Percentiles rank a stretch among this genome's conserved stretches.
phyloP scores from a whole-genome alignment of 2,113 vertebrate species.

The Piliocolobus tephrosceles region DNA sequence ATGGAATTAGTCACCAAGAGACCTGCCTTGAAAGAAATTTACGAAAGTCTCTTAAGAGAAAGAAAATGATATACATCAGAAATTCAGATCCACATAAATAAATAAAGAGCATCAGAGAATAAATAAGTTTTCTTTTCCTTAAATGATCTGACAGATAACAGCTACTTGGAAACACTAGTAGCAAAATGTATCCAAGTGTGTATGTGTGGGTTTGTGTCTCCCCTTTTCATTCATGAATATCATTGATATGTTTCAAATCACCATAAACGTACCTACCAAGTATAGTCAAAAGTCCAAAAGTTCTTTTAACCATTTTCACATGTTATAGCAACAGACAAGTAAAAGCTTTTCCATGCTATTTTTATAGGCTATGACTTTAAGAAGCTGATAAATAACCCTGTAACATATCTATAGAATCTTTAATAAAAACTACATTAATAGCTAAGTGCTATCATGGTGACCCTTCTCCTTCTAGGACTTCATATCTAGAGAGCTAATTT shows the following conservation, averaged over 20 bases:
- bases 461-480: not conserved
- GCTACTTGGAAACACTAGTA: not conserved
- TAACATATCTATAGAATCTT: not conserved
- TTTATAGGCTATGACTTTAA: not conserved
- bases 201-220: not conserved
- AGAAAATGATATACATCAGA: not conserved
- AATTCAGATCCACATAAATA: not conserved
- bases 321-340: not conserved
- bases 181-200: not conserved
- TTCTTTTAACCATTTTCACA: not conserved
- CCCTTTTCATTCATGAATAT: not conserved
- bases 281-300: not conserved
- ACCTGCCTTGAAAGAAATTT: not conserved
- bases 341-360: not conserved
- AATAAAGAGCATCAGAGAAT: not conserved
- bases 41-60: not conserved
- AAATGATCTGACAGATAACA: not conserved
- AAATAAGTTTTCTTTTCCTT: not conserved
- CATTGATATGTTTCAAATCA: not conserved
- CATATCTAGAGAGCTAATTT: not conserved
- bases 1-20: not conserved
- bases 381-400: not conserved
- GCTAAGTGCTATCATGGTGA: no score
- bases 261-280: not conserved
- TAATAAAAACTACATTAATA: not conserved